Evolutionary conservation across 2,797 vertebrate genomes (phyloP).

Genomic region (Cirrhinus molitorella): DNA sequence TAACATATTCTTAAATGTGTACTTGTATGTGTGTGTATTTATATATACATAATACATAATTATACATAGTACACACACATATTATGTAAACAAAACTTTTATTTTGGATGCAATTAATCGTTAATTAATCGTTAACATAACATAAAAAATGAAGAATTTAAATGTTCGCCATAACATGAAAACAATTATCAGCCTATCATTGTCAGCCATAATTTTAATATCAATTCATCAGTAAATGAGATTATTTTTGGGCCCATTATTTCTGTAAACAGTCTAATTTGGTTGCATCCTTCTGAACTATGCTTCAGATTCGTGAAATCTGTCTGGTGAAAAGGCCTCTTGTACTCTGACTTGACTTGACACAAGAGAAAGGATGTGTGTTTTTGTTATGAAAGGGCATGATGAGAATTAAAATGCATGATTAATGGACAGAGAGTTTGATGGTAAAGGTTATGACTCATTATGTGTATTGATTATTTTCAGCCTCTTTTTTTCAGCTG

Average conservation of each 20-base stretch:
- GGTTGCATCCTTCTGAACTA: slow-evolving; percentile 4
- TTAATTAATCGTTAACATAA: too few species aligned
- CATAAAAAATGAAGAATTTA: neutral
- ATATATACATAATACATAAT: too few species aligned
- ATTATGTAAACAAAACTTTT: too few species aligned
- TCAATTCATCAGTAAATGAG: neutral
- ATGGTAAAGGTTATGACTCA: slow-evolving; percentile 41
- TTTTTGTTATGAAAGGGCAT: slow-evolving; percentile 36
- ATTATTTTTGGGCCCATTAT: neutral
- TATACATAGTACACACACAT: too few species aligned
- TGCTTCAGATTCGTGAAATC: slow-evolving; percentile 2
- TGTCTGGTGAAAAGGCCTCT: neutral
- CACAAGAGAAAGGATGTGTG: neutral
- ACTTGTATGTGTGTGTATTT: too few species aligned
- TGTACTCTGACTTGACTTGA: slow-evolving; percentile 17
- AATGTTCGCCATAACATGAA: neutral
- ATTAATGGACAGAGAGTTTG: slow-evolving; percentile 34
- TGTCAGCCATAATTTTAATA: neutral
- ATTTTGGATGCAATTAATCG: too few species aligned
- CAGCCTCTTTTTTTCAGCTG: neutral
- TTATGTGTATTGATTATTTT: slow-evolving; percentile 37
- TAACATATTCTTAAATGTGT: too few species aligned
- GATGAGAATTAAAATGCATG: slow-evolving; percentile 25
- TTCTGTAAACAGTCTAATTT: slow-evolving; percentile 8
- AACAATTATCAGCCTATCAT: neutral